phyloP scores from a whole-genome alignment of 2,113 vertebrate genomes.

The Oryzias javanicus region DNA sequence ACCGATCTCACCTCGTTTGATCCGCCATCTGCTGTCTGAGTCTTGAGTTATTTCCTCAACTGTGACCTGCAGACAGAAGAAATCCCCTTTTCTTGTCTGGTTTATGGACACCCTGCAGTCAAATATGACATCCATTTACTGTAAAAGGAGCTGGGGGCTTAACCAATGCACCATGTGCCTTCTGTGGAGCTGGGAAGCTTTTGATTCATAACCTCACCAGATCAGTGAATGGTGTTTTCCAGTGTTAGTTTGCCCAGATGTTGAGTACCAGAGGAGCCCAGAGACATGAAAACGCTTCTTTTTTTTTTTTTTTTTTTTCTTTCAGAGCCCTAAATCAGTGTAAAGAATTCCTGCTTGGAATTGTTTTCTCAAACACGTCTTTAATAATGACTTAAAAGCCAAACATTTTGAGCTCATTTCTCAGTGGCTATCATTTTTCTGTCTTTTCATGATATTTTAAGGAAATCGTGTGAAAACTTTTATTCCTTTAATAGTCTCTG shows the following conservation, averaged over 20 bases:
- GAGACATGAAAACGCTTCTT: slow-evolving; percentile 28
- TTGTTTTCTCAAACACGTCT: neutral
- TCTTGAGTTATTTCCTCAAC: slow-evolving; percentile 18
- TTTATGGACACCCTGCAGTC: slow-evolving; percentile 35
- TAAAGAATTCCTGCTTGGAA: slow-evolving; percentile 1
- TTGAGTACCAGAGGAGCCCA: slow-evolving; percentile 13
- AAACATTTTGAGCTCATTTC: neutral
- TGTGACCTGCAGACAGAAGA: slow-evolving; percentile 27
- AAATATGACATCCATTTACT: slow-evolving; percentile 54
- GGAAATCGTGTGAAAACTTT: too few relatives aligned
- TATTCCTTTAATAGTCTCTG: too few relatives aligned
- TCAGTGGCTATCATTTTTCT: too few relatives aligned
- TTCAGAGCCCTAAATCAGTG: neutral
- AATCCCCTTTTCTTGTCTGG: slow-evolving; percentile 27
- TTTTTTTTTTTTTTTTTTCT: slow-evolving; percentile 17
- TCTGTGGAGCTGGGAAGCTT: slow-evolving; percentile 34
- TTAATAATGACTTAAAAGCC: slow-evolving; percentile 1
- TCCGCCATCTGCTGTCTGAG: slow-evolving; percentile 26
- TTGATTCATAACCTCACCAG: slow-evolving; percentile 40
- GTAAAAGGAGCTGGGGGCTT: slow-evolving; percentile 49
- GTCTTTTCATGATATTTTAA: too few relatives aligned
- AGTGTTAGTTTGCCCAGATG: slow-evolving; percentile 49
- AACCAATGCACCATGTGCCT: slow-evolving; percentile 34
- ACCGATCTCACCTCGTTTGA: too few relatives aligned
- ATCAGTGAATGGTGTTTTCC: slow-evolving; percentile 29